phyloP scores from a whole-genome alignment of 1,140 invertebrate genomes.

The Nautilus pompilius region DNA sequence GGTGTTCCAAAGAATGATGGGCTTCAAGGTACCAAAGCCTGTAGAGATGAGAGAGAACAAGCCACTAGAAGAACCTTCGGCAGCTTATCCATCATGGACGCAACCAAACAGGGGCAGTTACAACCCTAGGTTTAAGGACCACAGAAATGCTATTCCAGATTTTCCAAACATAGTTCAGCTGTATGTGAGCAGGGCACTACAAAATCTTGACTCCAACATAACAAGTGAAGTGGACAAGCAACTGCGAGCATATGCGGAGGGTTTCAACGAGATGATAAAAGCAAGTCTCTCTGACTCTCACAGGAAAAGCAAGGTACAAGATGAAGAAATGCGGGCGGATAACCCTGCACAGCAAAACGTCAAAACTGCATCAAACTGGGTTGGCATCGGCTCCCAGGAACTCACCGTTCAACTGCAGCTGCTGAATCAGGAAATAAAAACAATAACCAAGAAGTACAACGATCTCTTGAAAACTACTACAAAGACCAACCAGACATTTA shows the following conservation, averaged over 20 bases:
- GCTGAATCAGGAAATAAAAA: too few species aligned
- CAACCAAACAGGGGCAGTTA: slow-evolving; percentile 1
- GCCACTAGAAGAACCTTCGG: neutral
- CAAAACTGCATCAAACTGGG: too few species aligned
- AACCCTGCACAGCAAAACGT: too few species aligned
- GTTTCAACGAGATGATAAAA: neutral
- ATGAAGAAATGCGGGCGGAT: neutral
- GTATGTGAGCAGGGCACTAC: neutral
- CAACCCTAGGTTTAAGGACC: neutral
- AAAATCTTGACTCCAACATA: neutral
- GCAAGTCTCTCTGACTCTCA: neutral
- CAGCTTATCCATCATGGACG: slow-evolving; percentile 1
- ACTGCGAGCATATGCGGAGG: neutral
- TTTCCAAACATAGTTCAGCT: too few species aligned
- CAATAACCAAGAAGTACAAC: too few species aligned
- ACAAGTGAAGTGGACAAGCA: neutral
- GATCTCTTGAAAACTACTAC: too few species aligned
- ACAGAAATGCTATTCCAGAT: too few species aligned
- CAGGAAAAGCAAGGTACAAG: neutral
- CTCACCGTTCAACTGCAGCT: too few species aligned
- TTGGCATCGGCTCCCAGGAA: too few species aligned
- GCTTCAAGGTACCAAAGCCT: too few species aligned
- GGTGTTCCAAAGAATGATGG: slow-evolving; percentile 7
- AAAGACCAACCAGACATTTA: too few species aligned
- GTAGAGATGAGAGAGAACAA: slow-evolving; percentile 9